Conservation (phyloP, 1,140 invertebrate species). For the Aricia agestis region DNA sequence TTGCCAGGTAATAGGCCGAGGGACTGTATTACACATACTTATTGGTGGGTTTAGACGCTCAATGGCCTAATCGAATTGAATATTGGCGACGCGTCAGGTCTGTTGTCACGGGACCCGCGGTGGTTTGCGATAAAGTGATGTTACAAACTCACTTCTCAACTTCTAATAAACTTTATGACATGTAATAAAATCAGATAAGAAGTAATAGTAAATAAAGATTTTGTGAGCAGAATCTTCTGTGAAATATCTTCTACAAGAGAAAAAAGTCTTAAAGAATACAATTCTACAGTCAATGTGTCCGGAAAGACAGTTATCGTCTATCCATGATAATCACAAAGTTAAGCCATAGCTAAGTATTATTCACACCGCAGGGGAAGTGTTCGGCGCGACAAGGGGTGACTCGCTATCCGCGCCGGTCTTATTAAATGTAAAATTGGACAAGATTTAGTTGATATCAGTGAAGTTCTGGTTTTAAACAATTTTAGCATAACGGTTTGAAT, state of each 20-base stretch:
- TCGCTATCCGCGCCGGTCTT: background rate
- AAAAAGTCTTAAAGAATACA: background rate
- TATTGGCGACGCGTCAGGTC: constrained; percentile 57
- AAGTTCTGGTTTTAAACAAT: background rate
- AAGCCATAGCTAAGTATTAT: background rate
- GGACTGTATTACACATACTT: constrained; percentile 73
- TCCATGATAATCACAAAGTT: constrained; percentile 3
- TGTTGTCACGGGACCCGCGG: constrained; percentile 39
- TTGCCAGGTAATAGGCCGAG: constrained; percentile 74
- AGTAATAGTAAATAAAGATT: background rate
- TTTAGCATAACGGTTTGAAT: background rate
- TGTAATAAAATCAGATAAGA: background rate
- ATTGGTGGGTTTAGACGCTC: constrained; percentile 66
- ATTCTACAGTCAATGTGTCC: background rate
- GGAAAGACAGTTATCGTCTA: background rate
- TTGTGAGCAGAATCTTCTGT: background rate
- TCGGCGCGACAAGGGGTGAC: background rate
- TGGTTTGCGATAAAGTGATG: constrained; percentile 1
- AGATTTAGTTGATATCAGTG: background rate
- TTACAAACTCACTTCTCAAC: background rate
- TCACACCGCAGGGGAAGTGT: background rate
- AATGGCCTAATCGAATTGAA: constrained; percentile 67
- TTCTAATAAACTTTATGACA: no score
- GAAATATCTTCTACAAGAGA: no score
- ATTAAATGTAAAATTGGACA: background rate